phyloP scores from a whole-genome alignment of 2,888 invertebrate species.

The Marasmarcha lunaedactyla region DNA sequence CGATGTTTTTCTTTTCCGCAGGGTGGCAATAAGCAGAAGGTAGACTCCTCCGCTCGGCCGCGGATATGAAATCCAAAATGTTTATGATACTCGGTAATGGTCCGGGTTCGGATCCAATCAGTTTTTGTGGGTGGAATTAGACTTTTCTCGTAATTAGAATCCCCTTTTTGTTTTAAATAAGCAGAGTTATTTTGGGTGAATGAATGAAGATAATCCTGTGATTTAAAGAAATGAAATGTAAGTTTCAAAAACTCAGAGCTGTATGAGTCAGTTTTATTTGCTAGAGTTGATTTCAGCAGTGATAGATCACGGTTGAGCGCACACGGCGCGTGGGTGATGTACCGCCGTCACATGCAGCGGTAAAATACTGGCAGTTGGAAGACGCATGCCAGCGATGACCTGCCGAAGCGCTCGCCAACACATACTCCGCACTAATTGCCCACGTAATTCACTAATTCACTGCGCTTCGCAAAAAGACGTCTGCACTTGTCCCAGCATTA shows the following conservation, averaged over 20 bases:
- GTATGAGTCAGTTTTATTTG: conserved; percentile 31
- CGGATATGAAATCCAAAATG: conserved; percentile 67
- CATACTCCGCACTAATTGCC: conserved; percentile 53
- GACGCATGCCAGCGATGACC: conserved; percentile 33
- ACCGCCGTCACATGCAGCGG: conserved; percentile 45
- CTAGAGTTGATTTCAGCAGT: conserved; percentile 28
- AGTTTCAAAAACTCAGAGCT: too few species aligned
- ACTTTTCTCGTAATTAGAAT: conserved; percentile 55
- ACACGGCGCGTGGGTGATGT: conserved; percentile 38
- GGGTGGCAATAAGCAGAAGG: conserved; percentile 54
- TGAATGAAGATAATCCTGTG: conserved; percentile 32
- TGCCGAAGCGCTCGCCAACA: conserved; percentile 46
- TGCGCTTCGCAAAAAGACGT: too few species aligned
- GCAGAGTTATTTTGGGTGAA: conserved; percentile 50
- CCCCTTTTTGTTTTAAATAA: conserved; percentile 48
- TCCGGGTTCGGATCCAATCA: conserved; percentile 55
- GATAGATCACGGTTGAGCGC: conserved; percentile 14
- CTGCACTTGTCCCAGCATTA: too few species aligned
- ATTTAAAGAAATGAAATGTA: too few species aligned
- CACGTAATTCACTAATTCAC: conserved; percentile 44
- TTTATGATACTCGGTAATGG: conserved; percentile 61
- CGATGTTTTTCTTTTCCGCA: conserved; percentile 67
- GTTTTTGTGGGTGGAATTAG: conserved; percentile 41
- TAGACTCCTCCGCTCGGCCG: conserved; percentile 48
- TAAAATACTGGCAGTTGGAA: conserved; percentile 18